Evolutionary conservation across 2,888 invertebrate genomes (phyloP), one percentile per base, ranked within the genome.

Genomic region (Netelia inedita): DNA sequence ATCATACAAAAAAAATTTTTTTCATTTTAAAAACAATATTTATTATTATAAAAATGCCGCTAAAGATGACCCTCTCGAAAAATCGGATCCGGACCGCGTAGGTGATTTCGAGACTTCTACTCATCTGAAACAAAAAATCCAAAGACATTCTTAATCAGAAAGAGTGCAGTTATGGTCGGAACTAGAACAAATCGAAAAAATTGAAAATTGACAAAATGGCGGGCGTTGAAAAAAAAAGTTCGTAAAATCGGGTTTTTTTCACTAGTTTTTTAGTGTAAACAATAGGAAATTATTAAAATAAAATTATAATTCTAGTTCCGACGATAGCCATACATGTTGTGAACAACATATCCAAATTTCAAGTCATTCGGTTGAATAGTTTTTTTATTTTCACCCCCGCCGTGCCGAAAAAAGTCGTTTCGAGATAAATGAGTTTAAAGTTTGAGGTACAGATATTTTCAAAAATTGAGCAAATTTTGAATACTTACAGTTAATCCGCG

Each of bases 31-130:
- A 78, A 79, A 79, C 71, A 63, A 72, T 72, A 79, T 72, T 59
- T 69, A 78, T 78, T 68, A 69, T 78, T 46, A 78, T 59, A 59
- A 53, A 78, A 78, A 69, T 69, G 78, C 61, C 69, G 61, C 69
- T 68, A 43, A 66, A 68, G 76, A 68, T 76, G 76, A 68, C 76
- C 76, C 76, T 76, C 76, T 76, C 76, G 68, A 76, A 76, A 76
- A 76, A 78, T 65, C 79, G 65, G 79, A 79, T 65, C 63, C 69
- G 74, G 59, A 68, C 74, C 55, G 74, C 69, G 74, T 68, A 74
- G 68, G 35, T 81, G 61, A 74, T 81, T 68, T 81, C 74, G 74
- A 68, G 41, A 69, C 81, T 74, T 73, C 73, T 80, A 65, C 73
- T 73, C 66, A 80, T 80, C 73, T 80, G 80, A 73, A 71, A 71